Percentiles rank a stretch among this genome's conserved stretches.
Conservation (phyloP, 2,888 invertebrate genomes). For the Euplexia lucipara region DNA sequence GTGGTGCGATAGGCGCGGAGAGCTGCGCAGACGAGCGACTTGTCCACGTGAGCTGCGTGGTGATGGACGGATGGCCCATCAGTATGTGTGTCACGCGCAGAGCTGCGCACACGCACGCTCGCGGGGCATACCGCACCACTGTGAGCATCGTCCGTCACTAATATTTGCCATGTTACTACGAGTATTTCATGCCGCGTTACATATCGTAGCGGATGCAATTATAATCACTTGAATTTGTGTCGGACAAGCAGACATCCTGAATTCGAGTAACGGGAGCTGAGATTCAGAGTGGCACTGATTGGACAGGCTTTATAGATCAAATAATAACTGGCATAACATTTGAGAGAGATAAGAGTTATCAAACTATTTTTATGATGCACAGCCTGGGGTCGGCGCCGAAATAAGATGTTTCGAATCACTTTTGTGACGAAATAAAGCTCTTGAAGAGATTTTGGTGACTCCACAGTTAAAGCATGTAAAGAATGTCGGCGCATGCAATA, state of each 20-base stretch:
- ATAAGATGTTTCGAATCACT: neutral
- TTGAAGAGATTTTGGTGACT: neutral
- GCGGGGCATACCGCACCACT: constrained; percentile 52
- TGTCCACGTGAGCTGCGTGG: constrained; percentile 55
- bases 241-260: neutral
- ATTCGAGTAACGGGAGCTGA: neutral
- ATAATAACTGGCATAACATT: neutral
- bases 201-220: constrained; percentile 18
- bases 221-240: constrained; percentile 1
- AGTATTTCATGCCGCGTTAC: constrained; percentile 3
- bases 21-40: constrained; percentile 30
- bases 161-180: constrained; percentile 33
- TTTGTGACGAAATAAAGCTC: neutral
- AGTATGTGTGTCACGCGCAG: constrained; percentile 61
- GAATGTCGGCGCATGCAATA: constrained; percentile 8
- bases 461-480: neutral
- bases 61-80: constrained; percentile 43
- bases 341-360: no score
- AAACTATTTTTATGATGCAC: neutral
- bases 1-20: constrained; percentile 6
- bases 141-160: constrained; percentile 21
- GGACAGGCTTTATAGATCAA: neutral
- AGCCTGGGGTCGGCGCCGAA: neutral
- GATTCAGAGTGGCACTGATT: neutral
- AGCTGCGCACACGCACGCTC: constrained; percentile 21